Evolutionary conservation across 53 echinoderm and acorn worm genomes (phyloP).

Genomic region (Paelopatides confundens): DNA sequence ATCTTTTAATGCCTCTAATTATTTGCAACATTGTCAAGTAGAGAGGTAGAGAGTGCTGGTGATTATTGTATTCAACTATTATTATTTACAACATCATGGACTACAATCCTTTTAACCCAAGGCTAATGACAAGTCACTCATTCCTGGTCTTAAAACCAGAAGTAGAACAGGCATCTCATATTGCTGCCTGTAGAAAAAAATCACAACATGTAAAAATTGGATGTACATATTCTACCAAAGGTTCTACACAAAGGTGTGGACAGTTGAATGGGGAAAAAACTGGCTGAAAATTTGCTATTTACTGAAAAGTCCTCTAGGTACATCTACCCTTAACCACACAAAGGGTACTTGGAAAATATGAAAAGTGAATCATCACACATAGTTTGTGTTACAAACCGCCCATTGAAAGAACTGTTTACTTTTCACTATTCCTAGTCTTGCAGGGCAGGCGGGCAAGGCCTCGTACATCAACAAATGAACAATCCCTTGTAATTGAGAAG

Average conservation of each 20-base stretch:
- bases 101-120: too few relatives aligned
- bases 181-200: neutral
- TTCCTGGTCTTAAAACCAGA: too few relatives aligned
- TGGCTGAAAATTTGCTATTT: neutral
- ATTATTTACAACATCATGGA: too few relatives aligned
- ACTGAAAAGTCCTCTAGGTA: constrained; percentile 7
- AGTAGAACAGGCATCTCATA: too few relatives aligned
- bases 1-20: too few relatives aligned
- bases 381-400: constrained; percentile 49
- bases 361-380: constrained; percentile 31
- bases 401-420: constrained; percentile 32
- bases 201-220: neutral
- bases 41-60: too few relatives aligned
- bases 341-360: constrained; percentile 15
- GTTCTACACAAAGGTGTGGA: constrained; percentile 26
- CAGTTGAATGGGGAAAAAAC: neutral
- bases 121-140: too few relatives aligned
- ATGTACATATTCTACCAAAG: constrained; percentile 18
- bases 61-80: too few relatives aligned
- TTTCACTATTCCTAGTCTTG: neutral
- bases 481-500: constrained; percentile 3
- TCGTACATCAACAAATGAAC: constrained; percentile 10
- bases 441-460: constrained; percentile 1
- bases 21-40: too few relatives aligned
- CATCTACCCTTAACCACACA: constrained; percentile 43